A percentile compares a stretch with the other conserved stretches of the same genome.
Evolutionary conservation across 2,113 vertebrate genomes (phyloP).

Genomic region (Daubentonia madagascariensis): DNA sequence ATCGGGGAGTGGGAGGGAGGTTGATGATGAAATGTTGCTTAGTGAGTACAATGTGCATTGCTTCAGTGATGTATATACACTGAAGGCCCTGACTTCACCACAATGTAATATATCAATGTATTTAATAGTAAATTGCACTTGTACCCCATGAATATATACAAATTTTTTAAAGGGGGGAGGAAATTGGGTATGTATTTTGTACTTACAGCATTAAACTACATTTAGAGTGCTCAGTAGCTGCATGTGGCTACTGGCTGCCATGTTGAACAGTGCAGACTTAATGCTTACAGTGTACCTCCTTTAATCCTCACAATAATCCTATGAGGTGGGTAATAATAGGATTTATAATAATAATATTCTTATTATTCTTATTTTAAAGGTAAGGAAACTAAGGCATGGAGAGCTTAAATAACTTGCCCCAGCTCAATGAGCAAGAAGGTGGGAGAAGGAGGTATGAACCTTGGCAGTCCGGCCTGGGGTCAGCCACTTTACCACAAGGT

Average conservation of each 20-base stretch:
- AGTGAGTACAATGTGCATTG: too few relatives aligned
- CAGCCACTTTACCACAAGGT: not conserved
- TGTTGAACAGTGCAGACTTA: not conserved
- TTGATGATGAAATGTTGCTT: too few relatives aligned
- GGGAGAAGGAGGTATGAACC: not conserved
- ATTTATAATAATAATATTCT: not conserved
- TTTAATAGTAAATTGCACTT: too few relatives aligned
- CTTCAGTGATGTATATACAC: too few relatives aligned
- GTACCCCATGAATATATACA: too few relatives aligned
- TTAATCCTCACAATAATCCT: not conserved
- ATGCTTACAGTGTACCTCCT: not conserved
- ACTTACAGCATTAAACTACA: not conserved
- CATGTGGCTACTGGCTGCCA: not conserved
- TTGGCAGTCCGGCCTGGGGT: not conserved
- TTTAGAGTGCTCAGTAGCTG: not conserved
- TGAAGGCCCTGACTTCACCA: too few relatives aligned
- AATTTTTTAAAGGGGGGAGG: too few relatives aligned
- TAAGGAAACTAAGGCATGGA: not conserved
- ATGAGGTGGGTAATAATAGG: not conserved
- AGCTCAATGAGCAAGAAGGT: not conserved
- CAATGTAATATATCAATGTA: too few relatives aligned
- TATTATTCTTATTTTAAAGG: not conserved
- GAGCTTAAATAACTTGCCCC: not conserved
- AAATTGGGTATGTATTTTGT: not conserved
- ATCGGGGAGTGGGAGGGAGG: too few relatives aligned